These are phyloP conservation scores for Lepidochrysops patricia DNA, from an alignment of 2,888 invertebrate species.

Conservation along the genomic window DNA sequence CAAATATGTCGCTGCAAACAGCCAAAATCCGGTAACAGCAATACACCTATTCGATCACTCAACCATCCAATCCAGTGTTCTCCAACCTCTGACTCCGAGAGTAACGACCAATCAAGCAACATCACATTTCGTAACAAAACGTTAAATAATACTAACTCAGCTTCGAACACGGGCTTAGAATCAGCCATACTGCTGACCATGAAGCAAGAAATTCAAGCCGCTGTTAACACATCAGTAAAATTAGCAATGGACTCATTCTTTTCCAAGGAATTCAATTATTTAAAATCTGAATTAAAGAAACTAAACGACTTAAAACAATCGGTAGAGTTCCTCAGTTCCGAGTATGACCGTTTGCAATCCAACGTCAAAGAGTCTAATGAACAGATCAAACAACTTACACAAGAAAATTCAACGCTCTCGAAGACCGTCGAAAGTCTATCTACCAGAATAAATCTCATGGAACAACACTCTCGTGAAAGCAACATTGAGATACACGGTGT, in stretches of 20 bases:
- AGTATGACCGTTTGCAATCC: background rate
- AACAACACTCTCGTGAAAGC: background rate
- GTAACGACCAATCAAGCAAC: background rate
- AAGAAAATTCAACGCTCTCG: background rate
- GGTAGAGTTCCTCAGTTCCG: background rate
- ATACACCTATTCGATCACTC: too few relatives aligned
- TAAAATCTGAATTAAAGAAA: constrained; percentile 9
- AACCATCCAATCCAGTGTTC: background rate
- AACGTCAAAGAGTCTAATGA: background rate
- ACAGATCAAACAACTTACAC: background rate
- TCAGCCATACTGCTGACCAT: background rate
- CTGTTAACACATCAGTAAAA: background rate
- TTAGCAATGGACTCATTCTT: background rate
- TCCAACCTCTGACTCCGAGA: background rate
- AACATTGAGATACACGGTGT: constrained; percentile 5
- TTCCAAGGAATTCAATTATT: background rate
- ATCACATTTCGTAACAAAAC: background rate
- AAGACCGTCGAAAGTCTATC: background rate
- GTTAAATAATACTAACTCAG: background rate
- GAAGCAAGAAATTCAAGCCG: background rate
- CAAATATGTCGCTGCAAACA: too few relatives aligned
- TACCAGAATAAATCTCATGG: too few relatives aligned
- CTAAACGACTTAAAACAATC: constrained; percentile 12
- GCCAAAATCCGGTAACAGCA: too few relatives aligned
- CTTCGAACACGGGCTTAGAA: background rate